phyloP scores from a whole-genome alignment of 1,140 invertebrate species.

The Drosophila ananassae region DNA sequence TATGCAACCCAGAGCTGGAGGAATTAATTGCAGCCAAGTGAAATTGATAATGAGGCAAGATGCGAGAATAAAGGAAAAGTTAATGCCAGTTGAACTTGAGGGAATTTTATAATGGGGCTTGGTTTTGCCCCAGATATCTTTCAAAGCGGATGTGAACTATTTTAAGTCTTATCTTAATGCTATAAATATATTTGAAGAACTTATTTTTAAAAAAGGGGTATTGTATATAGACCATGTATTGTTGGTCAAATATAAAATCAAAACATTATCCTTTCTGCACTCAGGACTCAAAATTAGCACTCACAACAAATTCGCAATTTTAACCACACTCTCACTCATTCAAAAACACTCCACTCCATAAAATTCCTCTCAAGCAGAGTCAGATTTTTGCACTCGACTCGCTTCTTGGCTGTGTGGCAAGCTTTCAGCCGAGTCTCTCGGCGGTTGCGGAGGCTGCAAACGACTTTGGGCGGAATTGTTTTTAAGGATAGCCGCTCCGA shows the following conservation, averaged over 20 bases:
- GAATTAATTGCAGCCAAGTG: conserved; percentile 44
- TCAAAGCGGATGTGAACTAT: neutral
- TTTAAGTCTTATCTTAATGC: conserved; percentile 2
- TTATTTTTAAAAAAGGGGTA: too few species aligned
- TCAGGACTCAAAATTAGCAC: conserved; percentile 10
- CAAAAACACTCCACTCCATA: conserved; percentile 2
- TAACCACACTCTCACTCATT: conserved; percentile 28
- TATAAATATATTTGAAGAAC: neutral
- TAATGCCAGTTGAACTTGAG: conserved; percentile 30
- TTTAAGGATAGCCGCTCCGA: conserved; percentile 70
- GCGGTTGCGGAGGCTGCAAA: conserved; percentile 65
- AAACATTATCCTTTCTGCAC: neutral
- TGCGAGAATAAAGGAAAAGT: neutral
- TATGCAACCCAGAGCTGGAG: conserved; percentile 52
- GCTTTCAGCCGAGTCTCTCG: conserved; percentile 36
- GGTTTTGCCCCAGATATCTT: neutral
- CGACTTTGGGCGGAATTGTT: conserved; percentile 61
- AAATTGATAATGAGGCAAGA: conserved; percentile 65
- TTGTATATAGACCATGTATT: too few species aligned
- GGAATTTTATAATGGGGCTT: conserved; percentile 10
- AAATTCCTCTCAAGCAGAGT: conserved; percentile 5
- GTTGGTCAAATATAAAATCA: too few species aligned
- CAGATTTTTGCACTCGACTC: conserved; percentile 48
- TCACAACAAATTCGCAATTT: conserved; percentile 45
- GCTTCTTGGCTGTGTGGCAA: conserved; percentile 33